Percentiles rank a stretch among this genome's conserved stretches.
These are phyloP conservation scores for Dryocosmus kuriphilus DNA, from an alignment of 2,888 invertebrate genomes.

Conservation along the genomic window DNA sequence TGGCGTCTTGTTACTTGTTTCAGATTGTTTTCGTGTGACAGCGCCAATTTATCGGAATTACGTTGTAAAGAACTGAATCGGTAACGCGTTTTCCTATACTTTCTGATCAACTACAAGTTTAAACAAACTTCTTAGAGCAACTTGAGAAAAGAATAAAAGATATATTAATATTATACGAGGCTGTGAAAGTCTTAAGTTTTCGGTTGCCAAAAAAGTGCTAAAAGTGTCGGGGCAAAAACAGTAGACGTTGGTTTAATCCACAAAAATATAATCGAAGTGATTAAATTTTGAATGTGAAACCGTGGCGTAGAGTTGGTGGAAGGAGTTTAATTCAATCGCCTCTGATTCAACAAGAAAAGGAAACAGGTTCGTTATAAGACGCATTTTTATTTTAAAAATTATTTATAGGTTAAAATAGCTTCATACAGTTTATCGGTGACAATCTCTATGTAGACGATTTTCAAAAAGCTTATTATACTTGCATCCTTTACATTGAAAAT, in stretches of 20 bases:
- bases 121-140: too few relatives aligned
- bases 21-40: neutral
- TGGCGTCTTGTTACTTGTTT: neutral
- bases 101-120: neutral
- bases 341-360: neutral
- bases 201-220: neutral
- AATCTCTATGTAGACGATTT: neutral
- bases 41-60: slow-evolving; percentile 1
- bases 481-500: neutral
- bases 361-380: neutral
- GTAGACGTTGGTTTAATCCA: neutral
- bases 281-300: neutral
- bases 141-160: too few relatives aligned
- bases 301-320: too few relatives aligned
- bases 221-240: neutral
- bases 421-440: neutral
- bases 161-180: too few relatives aligned
- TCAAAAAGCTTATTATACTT: neutral
- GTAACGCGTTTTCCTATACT: neutral
- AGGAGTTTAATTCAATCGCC: too few relatives aligned
- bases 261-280: neutral
- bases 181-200: too few relatives aligned
- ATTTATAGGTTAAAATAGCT: neutral
- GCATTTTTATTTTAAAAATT: neutral
- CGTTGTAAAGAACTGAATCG: neutral